These are phyloP conservation scores for Galeopsomyia nigrocyanea DNA, from an alignment of 2,888 invertebrate species.

Conservation along the genomic window DNA sequence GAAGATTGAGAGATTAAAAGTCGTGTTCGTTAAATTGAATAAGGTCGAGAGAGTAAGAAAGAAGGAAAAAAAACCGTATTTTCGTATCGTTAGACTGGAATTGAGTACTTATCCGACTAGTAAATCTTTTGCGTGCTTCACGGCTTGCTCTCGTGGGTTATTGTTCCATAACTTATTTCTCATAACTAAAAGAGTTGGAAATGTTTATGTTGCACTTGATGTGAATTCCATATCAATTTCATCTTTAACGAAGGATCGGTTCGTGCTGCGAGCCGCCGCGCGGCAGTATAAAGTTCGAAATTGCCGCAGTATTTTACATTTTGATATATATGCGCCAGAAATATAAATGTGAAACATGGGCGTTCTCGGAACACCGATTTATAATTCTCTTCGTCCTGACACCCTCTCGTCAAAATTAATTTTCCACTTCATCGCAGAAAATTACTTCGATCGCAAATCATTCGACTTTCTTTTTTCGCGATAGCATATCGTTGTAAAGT, in stretches of 20 bases:
- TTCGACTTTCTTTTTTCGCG: slow-evolving; percentile 9
- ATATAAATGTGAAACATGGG: slow-evolving; percentile 17
- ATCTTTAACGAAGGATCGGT: slow-evolving; percentile 20
- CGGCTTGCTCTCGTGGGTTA: slow-evolving; percentile 26
- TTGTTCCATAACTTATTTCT: slow-evolving; percentile 39
- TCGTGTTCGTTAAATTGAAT: slow-evolving; percentile 9
- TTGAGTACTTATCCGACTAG: slow-evolving; percentile 34
- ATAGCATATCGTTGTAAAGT: slow-evolving; percentile 17
- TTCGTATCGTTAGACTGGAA: slow-evolving; percentile 25
- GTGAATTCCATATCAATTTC: slow-evolving; percentile 30
- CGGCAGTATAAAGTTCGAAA: slow-evolving; percentile 9
- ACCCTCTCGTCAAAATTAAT: too few relatives aligned
- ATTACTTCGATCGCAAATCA: too few relatives aligned
- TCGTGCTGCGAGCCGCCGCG: neutral
- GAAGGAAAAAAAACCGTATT: neutral
- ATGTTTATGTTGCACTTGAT: slow-evolving; percentile 39
- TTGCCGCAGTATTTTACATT: slow-evolving; percentile 29
- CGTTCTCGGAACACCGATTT: too few relatives aligned
- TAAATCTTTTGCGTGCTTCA: slow-evolving; percentile 33
- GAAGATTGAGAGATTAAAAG: too few relatives aligned
- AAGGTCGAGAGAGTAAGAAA: slow-evolving; percentile 26
- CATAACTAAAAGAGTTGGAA: slow-evolving; percentile 37
- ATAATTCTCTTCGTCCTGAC: too few relatives aligned
- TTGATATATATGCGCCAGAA: slow-evolving; percentile 26
- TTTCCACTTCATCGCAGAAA: too few relatives aligned